Conservation (phyloP, 2,888 invertebrate genomes). For the Dinocampus coccinellae region DNA sequence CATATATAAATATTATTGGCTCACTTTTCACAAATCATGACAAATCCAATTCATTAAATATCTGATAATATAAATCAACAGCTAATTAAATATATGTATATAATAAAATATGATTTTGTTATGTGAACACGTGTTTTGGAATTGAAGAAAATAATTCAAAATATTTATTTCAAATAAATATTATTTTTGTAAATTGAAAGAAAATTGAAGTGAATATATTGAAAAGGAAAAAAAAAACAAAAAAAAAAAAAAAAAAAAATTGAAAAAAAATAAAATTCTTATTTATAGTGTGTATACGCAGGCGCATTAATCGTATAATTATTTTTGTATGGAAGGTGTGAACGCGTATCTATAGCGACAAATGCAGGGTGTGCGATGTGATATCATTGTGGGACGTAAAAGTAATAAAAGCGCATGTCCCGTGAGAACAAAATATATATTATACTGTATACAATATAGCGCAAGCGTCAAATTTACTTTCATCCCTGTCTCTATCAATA, state of each 20-base stretch:
- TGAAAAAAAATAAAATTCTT: no score
- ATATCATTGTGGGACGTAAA: conserved; percentile 14
- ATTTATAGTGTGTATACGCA: conserved; percentile 48
- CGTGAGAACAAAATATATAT: conserved; percentile 28
- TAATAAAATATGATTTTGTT: not conserved
- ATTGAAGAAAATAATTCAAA: not conserved
- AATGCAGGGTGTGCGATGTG: conserved; percentile 22
- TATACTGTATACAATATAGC: conserved; percentile 42
- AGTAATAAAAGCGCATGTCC: conserved; percentile 41
- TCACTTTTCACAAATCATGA: no score
- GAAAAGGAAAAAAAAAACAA: not conserved
- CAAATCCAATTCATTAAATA: no score
- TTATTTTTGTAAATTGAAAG: no score
- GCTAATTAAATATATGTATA: not conserved
- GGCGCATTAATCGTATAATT: conserved; percentile 61
- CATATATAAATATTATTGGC: no score
- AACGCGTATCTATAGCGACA: conserved; percentile 48
- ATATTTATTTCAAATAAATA: no score
- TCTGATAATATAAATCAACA: not conserved
- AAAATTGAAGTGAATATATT: no score
- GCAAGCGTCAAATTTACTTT: conserved; percentile 62
- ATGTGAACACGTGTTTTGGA: not conserved
- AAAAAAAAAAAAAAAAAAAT: not conserved
- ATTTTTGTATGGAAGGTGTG: conserved; percentile 66
- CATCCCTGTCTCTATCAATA: conserved; percentile 25